Conservation (phyloP, 2,888 invertebrate species). For the Azorinus chamasolen region DNA sequence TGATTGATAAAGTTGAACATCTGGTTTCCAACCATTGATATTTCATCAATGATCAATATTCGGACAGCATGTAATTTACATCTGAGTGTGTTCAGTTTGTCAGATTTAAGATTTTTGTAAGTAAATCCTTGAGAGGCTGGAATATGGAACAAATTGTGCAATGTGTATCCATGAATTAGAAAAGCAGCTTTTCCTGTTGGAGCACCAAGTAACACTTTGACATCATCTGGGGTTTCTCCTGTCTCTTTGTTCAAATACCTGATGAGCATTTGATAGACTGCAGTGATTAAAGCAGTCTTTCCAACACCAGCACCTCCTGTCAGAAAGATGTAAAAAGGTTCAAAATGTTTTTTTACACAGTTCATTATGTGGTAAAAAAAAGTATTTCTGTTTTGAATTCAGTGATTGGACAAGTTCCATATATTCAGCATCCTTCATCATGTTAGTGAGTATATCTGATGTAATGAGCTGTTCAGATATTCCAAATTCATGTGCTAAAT, state of each 20-base stretch:
- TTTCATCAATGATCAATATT: slow-evolving; percentile 56
- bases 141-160: slow-evolving; percentile 42
- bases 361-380: slow-evolving; percentile 15
- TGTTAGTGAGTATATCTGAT: not conserved
- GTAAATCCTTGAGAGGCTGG: slow-evolving; percentile 49
- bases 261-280: slow-evolving; percentile 12
- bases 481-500: not conserved
- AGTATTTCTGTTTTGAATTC: not conserved
- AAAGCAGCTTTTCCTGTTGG: slow-evolving; percentile 62
- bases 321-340: not conserved
- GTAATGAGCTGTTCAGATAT: not conserved
- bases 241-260: slow-evolving; percentile 2
- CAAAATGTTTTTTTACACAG: not conserved
- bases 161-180: slow-evolving; percentile 34
- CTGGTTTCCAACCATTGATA: slow-evolving; percentile 53
- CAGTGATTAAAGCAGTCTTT: slow-evolving; percentile 16
- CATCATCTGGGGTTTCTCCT: slow-evolving; percentile 18
- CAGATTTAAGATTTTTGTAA: slow-evolving; percentile 23
- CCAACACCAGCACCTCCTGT: slow-evolving; percentile 34
- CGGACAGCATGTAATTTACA: slow-evolving; percentile 16
- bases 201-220: slow-evolving; percentile 38
- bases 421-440: slow-evolving; percentile 4
- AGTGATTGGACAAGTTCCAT: not conserved
- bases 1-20: slow-evolving; percentile 43
- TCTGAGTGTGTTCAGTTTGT: slow-evolving; percentile 33